A percentile compares a stretch with the other conserved stretches of the same genome.
Evolutionary conservation across 2,888 invertebrate species (phyloP).

Genomic region (Macrosiphum euphorbiae): DNA sequence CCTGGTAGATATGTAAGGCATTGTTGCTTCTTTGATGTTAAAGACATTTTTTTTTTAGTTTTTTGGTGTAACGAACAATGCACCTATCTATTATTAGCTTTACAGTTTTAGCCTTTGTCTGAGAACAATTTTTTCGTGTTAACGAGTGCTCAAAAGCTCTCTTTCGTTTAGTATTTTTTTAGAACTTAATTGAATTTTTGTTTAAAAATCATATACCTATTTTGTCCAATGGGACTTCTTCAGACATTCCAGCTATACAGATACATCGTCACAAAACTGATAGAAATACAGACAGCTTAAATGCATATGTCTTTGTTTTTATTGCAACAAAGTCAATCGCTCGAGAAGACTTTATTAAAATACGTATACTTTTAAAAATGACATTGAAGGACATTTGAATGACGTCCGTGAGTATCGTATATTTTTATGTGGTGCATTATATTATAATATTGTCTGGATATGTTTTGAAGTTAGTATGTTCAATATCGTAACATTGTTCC

Average conservation of each 20-base stretch:
- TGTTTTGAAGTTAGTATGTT: background rate
- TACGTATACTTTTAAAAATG: background rate
- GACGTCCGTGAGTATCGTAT: background rate
- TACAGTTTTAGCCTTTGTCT: background rate
- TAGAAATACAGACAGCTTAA: background rate
- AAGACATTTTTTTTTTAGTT: background rate
- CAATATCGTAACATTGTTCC: background rate
- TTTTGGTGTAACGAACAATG: background rate
- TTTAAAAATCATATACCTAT: background rate
- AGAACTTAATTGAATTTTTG: background rate
- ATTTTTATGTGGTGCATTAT: background rate
- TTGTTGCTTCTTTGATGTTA: background rate
- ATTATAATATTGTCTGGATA: background rate
- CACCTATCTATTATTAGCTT: background rate
- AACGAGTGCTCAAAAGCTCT: background rate
- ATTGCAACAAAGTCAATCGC: background rate
- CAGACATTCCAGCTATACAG: background rate
- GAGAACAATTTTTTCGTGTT: background rate
- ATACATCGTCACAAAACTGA: background rate
- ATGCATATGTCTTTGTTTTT: background rate
- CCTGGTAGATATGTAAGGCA: background rate
- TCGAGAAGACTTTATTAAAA: background rate
- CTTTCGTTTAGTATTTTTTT: background rate
- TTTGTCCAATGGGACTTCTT: background rate
- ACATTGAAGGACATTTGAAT: background rate